These are phyloP conservation scores for Nothocercus julius DNA, from an alignment of 2,113 vertebrate species.

Conservation along the genomic window DNA sequence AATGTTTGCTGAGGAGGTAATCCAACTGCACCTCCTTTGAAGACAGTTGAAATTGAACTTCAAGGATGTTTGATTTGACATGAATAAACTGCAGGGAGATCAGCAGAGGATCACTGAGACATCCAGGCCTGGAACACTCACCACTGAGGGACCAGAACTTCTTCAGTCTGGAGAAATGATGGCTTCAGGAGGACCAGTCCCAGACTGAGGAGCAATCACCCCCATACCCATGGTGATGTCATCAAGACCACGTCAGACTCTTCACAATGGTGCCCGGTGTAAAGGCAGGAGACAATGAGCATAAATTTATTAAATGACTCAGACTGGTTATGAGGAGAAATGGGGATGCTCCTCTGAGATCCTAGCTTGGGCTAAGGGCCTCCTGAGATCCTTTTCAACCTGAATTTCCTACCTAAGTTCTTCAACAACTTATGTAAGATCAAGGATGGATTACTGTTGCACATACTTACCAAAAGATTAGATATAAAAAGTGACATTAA, in stretches of 20 bases:
- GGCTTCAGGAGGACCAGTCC: not conserved
- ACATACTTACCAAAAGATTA: not conserved
- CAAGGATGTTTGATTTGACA: not conserved
- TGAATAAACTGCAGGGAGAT: not conserved
- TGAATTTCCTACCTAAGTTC: not conserved
- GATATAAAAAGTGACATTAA: not conserved
- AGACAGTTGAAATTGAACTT: not conserved
- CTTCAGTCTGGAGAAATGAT: not conserved
- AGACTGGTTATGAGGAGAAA: not conserved
- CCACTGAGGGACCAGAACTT: not conserved
- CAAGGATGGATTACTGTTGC: not conserved
- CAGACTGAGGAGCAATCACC: not conserved
- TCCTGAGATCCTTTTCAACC: not conserved
- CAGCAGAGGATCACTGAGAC: not conserved
- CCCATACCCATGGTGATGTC: not conserved
- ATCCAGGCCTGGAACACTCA: not conserved
- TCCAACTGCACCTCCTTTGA: not conserved
- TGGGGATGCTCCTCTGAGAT: not conserved
- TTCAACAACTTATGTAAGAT: not conserved
- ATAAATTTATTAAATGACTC: not conserved
- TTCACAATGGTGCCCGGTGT: not conserved
- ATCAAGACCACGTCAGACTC: fast-evolving
- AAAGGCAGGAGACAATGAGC: fast-evolving
- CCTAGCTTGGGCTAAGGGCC: not conserved
- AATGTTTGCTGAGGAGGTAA: not conserved